phyloP scores from a whole-genome alignment of 2,797 vertebrate genomes.

The Taeniopygia guttata region DNA sequence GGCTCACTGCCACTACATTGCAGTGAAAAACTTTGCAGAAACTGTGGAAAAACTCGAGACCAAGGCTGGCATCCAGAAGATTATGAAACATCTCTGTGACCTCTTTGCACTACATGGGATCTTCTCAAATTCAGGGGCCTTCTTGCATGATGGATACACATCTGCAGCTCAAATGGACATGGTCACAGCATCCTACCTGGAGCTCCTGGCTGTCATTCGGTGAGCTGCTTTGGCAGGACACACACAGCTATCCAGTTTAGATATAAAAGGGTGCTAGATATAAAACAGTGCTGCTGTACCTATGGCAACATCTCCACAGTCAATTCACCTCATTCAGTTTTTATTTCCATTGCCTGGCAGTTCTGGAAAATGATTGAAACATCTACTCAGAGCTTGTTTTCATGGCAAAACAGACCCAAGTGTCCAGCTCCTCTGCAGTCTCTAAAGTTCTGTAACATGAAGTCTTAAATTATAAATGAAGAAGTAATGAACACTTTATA shows the following conservation, averaged over 20 bases:
- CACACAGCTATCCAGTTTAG: background rate
- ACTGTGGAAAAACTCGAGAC: constrained; percentile 55
- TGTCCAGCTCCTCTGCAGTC: background rate
- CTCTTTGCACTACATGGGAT: constrained; percentile 76
- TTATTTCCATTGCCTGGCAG: constrained; percentile 30
- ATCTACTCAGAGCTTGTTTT: background rate
- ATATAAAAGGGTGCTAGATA: background rate
- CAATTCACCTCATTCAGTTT: background rate
- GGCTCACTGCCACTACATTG: constrained; percentile 76
- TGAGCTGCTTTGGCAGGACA: constrained; percentile 54
- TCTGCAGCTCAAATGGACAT: constrained; percentile 73
- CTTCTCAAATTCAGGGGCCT: constrained; percentile 66
- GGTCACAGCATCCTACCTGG: constrained; percentile 70
- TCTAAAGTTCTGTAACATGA: background rate
- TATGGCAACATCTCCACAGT: constrained; percentile 15
- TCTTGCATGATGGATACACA: constrained; percentile 73
- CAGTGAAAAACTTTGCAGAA: constrained; percentile 73
- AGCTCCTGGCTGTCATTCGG: constrained; percentile 73
- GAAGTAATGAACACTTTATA: background rate
- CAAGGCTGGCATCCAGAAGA: constrained; percentile 64
- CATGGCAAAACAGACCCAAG: background rate
- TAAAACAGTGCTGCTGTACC: constrained; percentile 15
- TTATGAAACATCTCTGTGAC: constrained; percentile 76
- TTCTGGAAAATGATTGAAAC: background rate
- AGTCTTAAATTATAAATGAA: background rate